Conservation (phyloP, 2,113 vertebrate species). For the Zeus faber region DNA sequence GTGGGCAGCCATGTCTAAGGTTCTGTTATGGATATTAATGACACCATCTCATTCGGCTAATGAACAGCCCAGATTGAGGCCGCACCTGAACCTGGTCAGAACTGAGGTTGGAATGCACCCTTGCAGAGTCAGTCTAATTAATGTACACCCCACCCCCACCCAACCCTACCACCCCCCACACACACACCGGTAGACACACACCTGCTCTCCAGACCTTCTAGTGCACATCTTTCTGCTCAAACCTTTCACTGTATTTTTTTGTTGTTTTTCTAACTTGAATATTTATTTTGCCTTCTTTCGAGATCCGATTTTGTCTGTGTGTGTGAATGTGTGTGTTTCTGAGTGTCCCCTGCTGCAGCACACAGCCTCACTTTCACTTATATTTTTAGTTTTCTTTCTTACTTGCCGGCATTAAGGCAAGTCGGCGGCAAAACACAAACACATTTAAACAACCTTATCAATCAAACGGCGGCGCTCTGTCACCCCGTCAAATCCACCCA, state of each 20-base stretch:
- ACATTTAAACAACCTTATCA: constrained; percentile 13
- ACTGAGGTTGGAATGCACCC: constrained; percentile 12
- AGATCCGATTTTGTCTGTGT: too few relatives aligned
- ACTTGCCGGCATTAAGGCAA: background rate
- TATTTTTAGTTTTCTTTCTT: too few relatives aligned
- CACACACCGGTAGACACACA: constrained; percentile 1
- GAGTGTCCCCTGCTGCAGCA: too few relatives aligned
- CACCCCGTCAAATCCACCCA: constrained; percentile 6
- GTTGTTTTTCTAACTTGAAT: background rate
- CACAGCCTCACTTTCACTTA: too few relatives aligned
- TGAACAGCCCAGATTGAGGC: constrained; percentile 31
- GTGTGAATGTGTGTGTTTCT: too few relatives aligned
- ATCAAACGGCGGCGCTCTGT: background rate
- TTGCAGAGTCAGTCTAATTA: constrained; percentile 19
- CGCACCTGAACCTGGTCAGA: constrained; percentile 33
- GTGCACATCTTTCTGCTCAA: background rate
- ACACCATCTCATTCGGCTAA: constrained; percentile 25
- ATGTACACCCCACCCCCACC: background rate
- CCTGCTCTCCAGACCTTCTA: background rate
- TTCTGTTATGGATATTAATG: constrained; percentile 40
- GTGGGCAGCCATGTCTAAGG: constrained; percentile 8
- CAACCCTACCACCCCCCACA: too few relatives aligned
- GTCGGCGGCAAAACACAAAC: background rate
- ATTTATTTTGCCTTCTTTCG: background rate
- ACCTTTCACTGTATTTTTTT: constrained; percentile 6